phyloP scores from a whole-genome alignment of 2,888 invertebrate genomes.

The Pandemis corylana region DNA sequence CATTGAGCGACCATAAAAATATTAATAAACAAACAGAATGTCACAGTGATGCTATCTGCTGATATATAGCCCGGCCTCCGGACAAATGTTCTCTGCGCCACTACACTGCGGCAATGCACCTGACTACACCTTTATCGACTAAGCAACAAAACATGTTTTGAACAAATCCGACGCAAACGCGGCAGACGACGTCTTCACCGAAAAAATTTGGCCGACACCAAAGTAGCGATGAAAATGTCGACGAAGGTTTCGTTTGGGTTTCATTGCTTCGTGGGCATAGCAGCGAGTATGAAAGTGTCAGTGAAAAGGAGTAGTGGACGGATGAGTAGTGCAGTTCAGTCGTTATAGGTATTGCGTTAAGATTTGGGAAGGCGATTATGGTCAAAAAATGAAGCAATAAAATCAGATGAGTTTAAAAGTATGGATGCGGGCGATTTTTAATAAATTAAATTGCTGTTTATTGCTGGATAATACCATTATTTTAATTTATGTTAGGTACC shows the following conservation, averaged over 20 bases:
- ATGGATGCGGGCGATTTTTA: not conserved
- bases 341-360: not conserved
- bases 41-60: conserved; percentile 51
- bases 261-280: conserved; percentile 34
- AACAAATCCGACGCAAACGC: not conserved
- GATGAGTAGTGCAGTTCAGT: not conserved
- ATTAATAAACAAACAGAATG: conserved; percentile 50
- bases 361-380: conserved; percentile 21
- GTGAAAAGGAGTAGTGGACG: conserved; percentile 11
- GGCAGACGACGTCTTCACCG: conserved; percentile 14
- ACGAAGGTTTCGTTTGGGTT: not conserved
- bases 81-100: conserved; percentile 48
- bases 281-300: not conserved
- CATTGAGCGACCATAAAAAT: conserved; percentile 49
- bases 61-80: conserved; percentile 51
- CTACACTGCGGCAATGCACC: conserved; percentile 36
- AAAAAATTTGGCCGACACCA: conserved; percentile 21
- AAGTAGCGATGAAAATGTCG: not conserved
- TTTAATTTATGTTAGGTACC: too few species aligned
- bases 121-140: not conserved
- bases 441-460: too few species aligned
- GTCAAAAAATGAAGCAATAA: conserved; percentile 38
- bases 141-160: not conserved
- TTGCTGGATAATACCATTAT: too few species aligned
- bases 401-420: conserved; percentile 24